These are phyloP conservation scores for Sphaerodactylus townsendi DNA, from an alignment of 2,113 vertebrate species.

Conservation along the genomic window DNA sequence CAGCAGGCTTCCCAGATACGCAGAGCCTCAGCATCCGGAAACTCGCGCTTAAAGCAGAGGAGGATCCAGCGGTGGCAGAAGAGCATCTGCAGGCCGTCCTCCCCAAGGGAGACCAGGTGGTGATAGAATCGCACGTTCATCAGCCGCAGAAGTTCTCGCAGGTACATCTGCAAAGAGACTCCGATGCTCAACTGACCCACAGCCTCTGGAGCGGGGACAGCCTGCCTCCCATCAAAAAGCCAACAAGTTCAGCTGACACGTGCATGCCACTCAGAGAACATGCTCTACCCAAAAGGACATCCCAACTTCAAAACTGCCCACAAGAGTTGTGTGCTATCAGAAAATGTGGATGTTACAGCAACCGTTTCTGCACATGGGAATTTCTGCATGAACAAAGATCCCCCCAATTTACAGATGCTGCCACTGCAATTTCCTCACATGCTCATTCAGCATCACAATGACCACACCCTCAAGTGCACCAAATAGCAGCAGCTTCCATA, in stretches of 20 bases:
- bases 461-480: neutral
- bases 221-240: rapidly evolving
- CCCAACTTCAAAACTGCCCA: neutral
- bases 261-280: rapidly evolving
- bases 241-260: neutral
- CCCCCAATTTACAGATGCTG: no score
- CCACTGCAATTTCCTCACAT: neutral
- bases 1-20: slow-evolving; percentile 99
- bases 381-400: neutral
- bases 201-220: rapidly evolving
- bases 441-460: neutral
- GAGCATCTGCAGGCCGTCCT: slow-evolving; percentile 96
- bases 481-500: neutral
- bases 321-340: neutral
- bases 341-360: neutral
- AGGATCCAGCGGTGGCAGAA: slow-evolving; percentile 99
- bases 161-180: slow-evolving; percentile 81
- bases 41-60: slow-evolving; percentile 97
- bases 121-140: slow-evolving; percentile 88
- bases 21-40: slow-evolving; percentile 91
- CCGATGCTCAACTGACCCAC: neutral
- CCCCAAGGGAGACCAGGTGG: slow-evolving; percentile 87
- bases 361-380: neutral
- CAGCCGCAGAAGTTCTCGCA: slow-evolving; percentile 91
- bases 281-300: neutral